Conservation (phyloP, 1,140 invertebrate species). For the Platyura marginata region DNA sequence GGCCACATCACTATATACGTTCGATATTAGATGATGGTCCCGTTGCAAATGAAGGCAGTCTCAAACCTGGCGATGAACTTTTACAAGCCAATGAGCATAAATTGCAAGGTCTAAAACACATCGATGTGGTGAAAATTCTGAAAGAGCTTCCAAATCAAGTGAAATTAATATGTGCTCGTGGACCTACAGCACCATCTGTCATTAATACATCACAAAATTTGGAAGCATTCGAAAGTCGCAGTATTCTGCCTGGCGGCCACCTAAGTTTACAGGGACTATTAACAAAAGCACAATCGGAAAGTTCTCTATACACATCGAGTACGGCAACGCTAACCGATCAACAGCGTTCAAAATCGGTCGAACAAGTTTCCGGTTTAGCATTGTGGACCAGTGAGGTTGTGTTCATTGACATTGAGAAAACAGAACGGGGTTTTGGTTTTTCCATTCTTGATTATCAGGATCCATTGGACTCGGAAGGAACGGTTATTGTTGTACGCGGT, state of each 20-base stretch:
- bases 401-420: slow-evolving; percentile 71
- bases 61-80: slow-evolving; percentile 79
- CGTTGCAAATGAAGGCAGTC: slow-evolving; percentile 57
- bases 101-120: slow-evolving; percentile 70
- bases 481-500: slow-evolving; percentile 85
- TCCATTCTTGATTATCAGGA: slow-evolving; percentile 90
- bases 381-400: slow-evolving; percentile 85
- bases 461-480: slow-evolving; percentile 69
- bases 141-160: slow-evolving; percentile 74
- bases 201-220: slow-evolving; percentile 58
- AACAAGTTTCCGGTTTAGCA: slow-evolving; percentile 75
- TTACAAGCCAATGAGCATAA: slow-evolving; percentile 74
- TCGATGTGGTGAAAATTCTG: slow-evolving; percentile 75
- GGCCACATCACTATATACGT: slow-evolving; percentile 71
- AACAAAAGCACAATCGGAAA: slow-evolving; percentile 80
- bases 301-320: slow-evolving; percentile 58
- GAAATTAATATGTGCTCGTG: slow-evolving; percentile 58
- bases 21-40: slow-evolving; percentile 76
- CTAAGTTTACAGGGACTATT: slow-evolving; percentile 40
- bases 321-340: slow-evolving; percentile 43
- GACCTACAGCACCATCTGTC: slow-evolving; percentile 35
- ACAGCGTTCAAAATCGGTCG: slow-evolving; percentile 60
- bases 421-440: slow-evolving; percentile 82
- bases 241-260: slow-evolving; percentile 54
- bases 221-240: slow-evolving; percentile 57